A percentile compares a stretch with the other conserved stretches of the same genome.
These are phyloP conservation scores for Stegophylla sp. DNA, from an alignment of 2,888 invertebrate species.

Conservation along the genomic window DNA sequence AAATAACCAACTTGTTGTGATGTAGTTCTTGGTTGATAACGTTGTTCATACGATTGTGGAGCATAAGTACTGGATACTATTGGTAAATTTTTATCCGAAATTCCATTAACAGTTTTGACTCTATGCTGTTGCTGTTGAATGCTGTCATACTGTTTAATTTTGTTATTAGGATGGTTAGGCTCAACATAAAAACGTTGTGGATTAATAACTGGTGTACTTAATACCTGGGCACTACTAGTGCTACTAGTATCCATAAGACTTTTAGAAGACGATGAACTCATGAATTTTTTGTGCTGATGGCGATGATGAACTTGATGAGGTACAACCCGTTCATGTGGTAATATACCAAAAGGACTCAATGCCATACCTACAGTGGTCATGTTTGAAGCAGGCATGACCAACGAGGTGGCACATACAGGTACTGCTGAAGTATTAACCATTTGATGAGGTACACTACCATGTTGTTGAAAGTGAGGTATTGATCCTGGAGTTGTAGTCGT, in stretches of 20 bases:
- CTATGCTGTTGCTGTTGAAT: slow-evolving; percentile 12
- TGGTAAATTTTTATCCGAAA: slow-evolving; percentile 13
- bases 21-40: slow-evolving; percentile 22
- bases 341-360: slow-evolving; percentile 78
- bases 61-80: not conserved
- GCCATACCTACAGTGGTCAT: slow-evolving; percentile 63
- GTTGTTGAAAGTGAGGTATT: slow-evolving; percentile 24
- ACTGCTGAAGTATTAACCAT: not conserved
- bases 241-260: not conserved
- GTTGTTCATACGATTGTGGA: slow-evolving; percentile 31
- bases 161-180: slow-evolving; percentile 13
- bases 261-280: not conserved
- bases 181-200: slow-evolving; percentile 21
- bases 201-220: not conserved
- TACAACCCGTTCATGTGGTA: slow-evolving; percentile 74
- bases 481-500: not conserved
- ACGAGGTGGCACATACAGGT: not conserved
- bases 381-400: slow-evolving; percentile 17
- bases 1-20: slow-evolving; percentile 73
- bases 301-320: slow-evolving; percentile 12
- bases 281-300: slow-evolving; percentile 13
- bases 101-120: not conserved
- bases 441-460: slow-evolving; percentile 14
- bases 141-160: slow-evolving; percentile 28
- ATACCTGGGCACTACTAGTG: not conserved